Conservation (phyloP, 2,113 vertebrate species). For the Petrocephalus microphthalmus region DNA sequence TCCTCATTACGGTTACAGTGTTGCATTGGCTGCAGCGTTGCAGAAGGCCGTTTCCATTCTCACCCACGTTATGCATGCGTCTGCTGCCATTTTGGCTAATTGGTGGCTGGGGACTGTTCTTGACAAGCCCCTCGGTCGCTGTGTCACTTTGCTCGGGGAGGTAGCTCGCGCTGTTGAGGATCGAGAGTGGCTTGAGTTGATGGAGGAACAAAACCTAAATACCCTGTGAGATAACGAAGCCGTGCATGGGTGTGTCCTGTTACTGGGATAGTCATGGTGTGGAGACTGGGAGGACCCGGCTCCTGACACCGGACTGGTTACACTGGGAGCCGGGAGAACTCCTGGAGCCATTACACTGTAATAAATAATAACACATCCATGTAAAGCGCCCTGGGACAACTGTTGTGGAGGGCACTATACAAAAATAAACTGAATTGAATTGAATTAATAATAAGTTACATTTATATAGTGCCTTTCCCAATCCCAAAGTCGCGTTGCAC, state of each 20-base stretch:
- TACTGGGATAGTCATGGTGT: neutral
- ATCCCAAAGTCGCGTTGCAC: too few relatives aligned
- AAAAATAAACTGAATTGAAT: too few relatives aligned
- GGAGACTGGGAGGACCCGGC: neutral
- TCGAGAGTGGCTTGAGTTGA: neutral
- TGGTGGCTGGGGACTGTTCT: neutral
- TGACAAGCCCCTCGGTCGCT: neutral
- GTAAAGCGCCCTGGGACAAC: too few relatives aligned
- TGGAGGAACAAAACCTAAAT: neutral
- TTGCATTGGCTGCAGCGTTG: neutral
- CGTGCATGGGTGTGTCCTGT: neutral
- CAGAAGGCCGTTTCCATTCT: neutral
- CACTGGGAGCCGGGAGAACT: neutral
- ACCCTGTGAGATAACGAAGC: neutral
- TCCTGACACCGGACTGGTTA: neutral
- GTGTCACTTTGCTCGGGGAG: neutral
- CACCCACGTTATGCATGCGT: neutral
- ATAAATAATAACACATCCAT: too few relatives aligned
- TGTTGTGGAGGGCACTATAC: too few relatives aligned
- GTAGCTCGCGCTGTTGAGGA: neutral
- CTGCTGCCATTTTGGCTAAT: neutral
- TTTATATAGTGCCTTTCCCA: too few relatives aligned
- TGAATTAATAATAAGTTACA: too few relatives aligned
- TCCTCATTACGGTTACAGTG: neutral
- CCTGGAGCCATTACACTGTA: neutral